Base-by-base conservation (phyloP, 2,888 invertebrate species). In the Dryococelus australis region DNA sequence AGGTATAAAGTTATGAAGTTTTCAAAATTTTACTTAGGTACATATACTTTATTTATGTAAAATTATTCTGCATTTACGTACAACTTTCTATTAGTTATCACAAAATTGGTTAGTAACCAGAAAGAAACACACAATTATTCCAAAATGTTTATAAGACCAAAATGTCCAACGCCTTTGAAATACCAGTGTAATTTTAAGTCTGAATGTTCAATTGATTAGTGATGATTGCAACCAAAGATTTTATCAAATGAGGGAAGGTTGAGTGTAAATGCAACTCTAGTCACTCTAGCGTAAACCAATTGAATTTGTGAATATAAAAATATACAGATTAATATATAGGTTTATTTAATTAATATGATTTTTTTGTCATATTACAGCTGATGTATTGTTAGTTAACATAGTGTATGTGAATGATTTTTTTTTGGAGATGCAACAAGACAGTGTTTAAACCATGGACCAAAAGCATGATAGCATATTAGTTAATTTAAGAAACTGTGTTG, bases 281-380 rank as follows among this genome's bases (percentile, higher is more conserved):
- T 65, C 65, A 65, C 65, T 65, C 65, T 65, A 65, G 65, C n/a
- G 24, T 65, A 65, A 65, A 65, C 65, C 65, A 24, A n/a, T 24
- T 16, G 65, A 51, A 20, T 65, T 65, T 65, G 65, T 20, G n/a
- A n/a, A n/a, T 65, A 65, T 10, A n/a, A 65, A 65, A 65, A 12
- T 65, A 65, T 65, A 65, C 65, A 65, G 65, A 65, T 65, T 65
- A 65, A 65, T 65, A 65, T 65, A 65, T 65, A 65, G 65, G 65
- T 65, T 65, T 65, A 65, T 65, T 65, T 65, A 65, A 65, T 65
- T 65, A 65, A 65, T 16, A 65, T n/a, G n/a, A n/a, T 65, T 65
- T 65, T 65, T 65, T 65, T 51, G 12, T n/a, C 65, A 65, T 65
- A 20, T 65, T 65, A 3, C 8, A 20, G 16, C 8, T 65, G 8